A percentile compares a stretch with the other conserved stretches of the same genome.
Conservation (phyloP, 2,888 invertebrate species). For the Busseola fusca region DNA sequence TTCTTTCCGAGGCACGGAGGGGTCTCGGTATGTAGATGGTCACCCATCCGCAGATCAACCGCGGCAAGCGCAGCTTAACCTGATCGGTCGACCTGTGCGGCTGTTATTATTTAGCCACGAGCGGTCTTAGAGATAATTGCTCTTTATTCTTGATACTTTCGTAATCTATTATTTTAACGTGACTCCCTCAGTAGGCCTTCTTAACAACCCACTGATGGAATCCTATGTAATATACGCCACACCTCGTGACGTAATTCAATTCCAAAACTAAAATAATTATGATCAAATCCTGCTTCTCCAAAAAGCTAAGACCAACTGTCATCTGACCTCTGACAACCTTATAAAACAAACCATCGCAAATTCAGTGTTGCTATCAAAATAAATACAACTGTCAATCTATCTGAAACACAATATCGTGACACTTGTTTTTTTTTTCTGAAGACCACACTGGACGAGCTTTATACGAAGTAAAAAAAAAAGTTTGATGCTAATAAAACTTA, state of each 20-base stretch:
- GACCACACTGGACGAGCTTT: constrained; percentile 42
- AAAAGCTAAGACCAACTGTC: constrained; percentile 1
- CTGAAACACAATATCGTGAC: constrained; percentile 39
- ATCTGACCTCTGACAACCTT: constrained; percentile 3
- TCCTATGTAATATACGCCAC: neutral
- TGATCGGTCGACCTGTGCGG: too few relatives aligned
- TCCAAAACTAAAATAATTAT: neutral
- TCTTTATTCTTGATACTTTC: neutral
- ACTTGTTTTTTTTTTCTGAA: constrained; percentile 33
- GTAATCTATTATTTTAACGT: neutral
- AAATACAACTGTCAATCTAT: constrained; percentile 44
- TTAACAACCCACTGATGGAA: neutral
- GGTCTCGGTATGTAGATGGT: too few relatives aligned
- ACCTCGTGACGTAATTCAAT: neutral
- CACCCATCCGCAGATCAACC: too few relatives aligned
- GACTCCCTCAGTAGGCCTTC: neutral
- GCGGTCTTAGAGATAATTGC: neutral
- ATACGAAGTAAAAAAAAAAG: constrained; percentile 12
- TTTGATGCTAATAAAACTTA: constrained; percentile 27
- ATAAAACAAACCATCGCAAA: constrained; percentile 27
- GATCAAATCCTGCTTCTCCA: neutral
- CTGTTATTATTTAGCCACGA: too few relatives aligned
- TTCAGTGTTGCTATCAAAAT: constrained; percentile 44
- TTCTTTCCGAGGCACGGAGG: too few relatives aligned
- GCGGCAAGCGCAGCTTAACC: too few relatives aligned